Evolutionary conservation across 2,888 invertebrate species (phyloP), one percentile per base, ranked within the genome.

Genomic region (Tuberolachnus salignus): DNA sequence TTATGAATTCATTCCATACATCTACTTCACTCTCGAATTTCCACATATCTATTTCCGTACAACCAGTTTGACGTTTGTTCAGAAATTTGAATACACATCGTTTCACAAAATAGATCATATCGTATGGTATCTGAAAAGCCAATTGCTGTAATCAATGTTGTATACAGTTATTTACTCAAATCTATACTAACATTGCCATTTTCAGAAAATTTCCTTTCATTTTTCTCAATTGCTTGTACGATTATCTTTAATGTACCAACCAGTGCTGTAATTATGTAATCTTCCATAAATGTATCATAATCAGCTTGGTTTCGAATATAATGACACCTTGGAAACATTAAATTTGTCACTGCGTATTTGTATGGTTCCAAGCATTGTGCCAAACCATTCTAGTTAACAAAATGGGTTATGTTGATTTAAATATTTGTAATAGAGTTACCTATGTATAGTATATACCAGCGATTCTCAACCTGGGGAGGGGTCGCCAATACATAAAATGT

Each of bases 261-360:
- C 85, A 96, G 96, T 1, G 95, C 93, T 0, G 96, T 96, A 82
- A 94, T 87, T 84, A 95, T 91, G 85, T 93, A 97, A 86, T 97
- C 96, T 81, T 95, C 94, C 81, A 94, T 88, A 84, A 95, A 95
- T 81, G 92, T 92, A 83, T 90, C 90, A 84, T 92, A 88, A 84
- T 94, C 94, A 82, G 94, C 94, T 0, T 91, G 90, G 84, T 91
- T 92, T 84, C 92, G 91, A 82, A 95, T 90, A 86, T 92, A 91
- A 86, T 94, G 95, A 85, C 94, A 95, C 49, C 96, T 89, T 0
- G 96, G 96, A 85, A 94, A 96, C 82, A 91, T 72, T 3, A 72
- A 49, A 49, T 59, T 72, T 1, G 51, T 21, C 26, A 19, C 26
- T n/a, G 14, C n/a, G 14, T 72, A 34, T 34, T 49, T 59, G n/a